A percentile compares a stretch with the other conserved stretches of the same genome.
Conservation (phyloP, 2,113 vertebrate species). For the Peromyscus maniculatus region DNA sequence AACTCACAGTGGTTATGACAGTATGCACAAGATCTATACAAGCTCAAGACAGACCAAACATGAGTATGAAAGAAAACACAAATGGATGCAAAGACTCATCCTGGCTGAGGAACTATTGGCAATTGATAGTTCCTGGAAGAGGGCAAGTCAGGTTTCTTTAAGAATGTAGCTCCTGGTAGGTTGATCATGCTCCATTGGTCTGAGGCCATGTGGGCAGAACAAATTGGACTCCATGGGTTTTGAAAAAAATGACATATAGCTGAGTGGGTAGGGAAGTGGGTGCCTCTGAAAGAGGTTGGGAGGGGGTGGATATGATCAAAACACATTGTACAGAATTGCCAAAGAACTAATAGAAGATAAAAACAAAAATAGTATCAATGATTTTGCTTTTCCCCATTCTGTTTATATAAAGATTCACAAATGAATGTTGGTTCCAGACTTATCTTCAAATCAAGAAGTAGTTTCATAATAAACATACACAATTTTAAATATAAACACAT, state of each 20-base stretch:
- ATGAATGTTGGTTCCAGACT: not conserved
- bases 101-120: not conserved
- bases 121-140: not conserved
- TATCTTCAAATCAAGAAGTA: constrained; percentile 19
- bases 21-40: not conserved
- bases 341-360: not conserved
- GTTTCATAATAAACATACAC: not conserved
- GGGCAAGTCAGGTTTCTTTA: not conserved
- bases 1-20: not conserved
- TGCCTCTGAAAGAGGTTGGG: no score
- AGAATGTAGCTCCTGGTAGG: not conserved
- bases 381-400: not conserved
- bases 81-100: not conserved
- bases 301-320: not conserved
- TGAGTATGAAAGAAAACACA: not conserved
- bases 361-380: not conserved
- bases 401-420: not conserved
- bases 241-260: not conserved
- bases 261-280: not conserved
- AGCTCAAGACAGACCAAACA: not conserved
- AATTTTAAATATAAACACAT: not conserved
- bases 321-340: not conserved
- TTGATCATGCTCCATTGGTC: not conserved
- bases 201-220: no score
- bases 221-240: no score